Evolutionary conservation across 2,888 invertebrate genomes (phyloP).

Genomic region (Lithophane semibrunnea): DNA sequence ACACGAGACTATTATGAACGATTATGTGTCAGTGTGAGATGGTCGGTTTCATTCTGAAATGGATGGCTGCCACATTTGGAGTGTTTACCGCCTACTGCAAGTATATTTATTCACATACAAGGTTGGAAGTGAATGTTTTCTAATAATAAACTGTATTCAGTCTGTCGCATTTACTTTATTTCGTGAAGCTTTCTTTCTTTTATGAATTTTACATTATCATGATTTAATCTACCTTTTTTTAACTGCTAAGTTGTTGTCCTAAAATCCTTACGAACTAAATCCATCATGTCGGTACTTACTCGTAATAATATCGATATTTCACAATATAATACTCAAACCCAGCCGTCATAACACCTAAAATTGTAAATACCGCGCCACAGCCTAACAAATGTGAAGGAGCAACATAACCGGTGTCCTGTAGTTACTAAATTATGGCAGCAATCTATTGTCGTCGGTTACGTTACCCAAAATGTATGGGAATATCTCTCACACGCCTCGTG

Average conservation of each 20-base stretch:
- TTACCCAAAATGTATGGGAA: conserved; percentile 13
- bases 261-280: neutral
- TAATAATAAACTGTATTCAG: neutral
- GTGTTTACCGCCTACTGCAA: conserved; percentile 48
- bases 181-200: neutral
- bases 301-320: too few relatives aligned
- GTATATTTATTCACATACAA: conserved; percentile 8
- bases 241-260: neutral
- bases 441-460: conserved; percentile 26
- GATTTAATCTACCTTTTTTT: neutral
- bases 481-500: neutral
- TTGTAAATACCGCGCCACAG: neutral
- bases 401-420: neutral
- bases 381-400: conserved; percentile 17
- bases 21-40: conserved; percentile 66
- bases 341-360: neutral
- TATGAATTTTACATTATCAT: neutral
- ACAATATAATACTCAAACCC: neutral
- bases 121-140: conserved; percentile 3
- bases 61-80: conserved; percentile 63
- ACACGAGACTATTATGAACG: conserved; percentile 50
- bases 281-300: neutral
- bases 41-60: conserved; percentile 60
- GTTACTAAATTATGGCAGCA: conserved; percentile 32
- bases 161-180: neutral